Base-by-base conservation (phyloP, 2,797 vertebrate species). In the Ctenosaura bakeri region DNA sequence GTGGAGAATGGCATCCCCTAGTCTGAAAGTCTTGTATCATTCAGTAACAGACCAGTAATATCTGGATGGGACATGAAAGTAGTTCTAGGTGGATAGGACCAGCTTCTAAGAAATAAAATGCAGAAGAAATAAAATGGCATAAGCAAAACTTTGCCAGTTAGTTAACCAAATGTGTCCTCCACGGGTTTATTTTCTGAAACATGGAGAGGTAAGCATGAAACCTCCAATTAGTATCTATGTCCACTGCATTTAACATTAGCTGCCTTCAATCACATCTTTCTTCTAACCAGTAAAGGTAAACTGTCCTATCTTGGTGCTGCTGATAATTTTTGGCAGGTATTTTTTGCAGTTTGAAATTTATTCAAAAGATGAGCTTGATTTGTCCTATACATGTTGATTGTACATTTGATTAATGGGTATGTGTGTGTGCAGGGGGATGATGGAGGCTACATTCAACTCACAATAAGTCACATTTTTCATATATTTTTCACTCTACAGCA, bases 291-390 rank as follows among this genome's bases (percentile, higher is more conserved):
- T 83, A 91, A 93, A 85, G 88, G 81, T 90, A 78, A 87, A 35
- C 38, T 88, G 59, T 93, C 73, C 88, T 95, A 80, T 46, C 80
- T 92, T 56, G 14, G 83, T 42, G 77, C 3, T 92, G 9, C 14
- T 18, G 32, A 52, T 62, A 3, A 62, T 94, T 95, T 94, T 89
- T 52, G 74, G 66, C 88, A 81, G 35, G 13, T 88, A 0, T 66
- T 88, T 52, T 8, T 93, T 85, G 18, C 4, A 18, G 73, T 91
- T 76, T 69, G 66, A 69, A 69, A 32, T 69, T 29, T 69, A 29
- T 69, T 32, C 66, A 69, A 3, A 69, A 69, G 7, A 69, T 32
- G 66, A 29, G 26, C 29, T 32, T 12, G 66, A 69, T 29, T 10
- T 69, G 6, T 26, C 64, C 64, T 7, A 66, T 66, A 29, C 26